Evolutionary conservation across 2,113 vertebrate genomes (phyloP), one percentile per base, ranked within the genome.

Genomic region (Anolis carolinensis): DNA sequence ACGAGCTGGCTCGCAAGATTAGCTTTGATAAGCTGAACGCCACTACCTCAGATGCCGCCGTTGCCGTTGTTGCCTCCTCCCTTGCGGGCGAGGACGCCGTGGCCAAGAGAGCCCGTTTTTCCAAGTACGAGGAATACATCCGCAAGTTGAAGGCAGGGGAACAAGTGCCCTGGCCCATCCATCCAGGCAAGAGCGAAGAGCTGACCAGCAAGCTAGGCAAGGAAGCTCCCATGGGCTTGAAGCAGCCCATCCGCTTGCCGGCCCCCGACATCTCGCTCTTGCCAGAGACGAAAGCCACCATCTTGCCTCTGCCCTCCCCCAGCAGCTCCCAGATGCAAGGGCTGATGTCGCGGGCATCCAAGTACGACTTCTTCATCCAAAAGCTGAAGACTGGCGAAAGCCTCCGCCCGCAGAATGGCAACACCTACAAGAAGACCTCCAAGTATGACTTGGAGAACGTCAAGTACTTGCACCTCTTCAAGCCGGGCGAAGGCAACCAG

Each of bases 121-220:
- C 99, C 94, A 99, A 99, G 93, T 99, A 99, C 0, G 99, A 99
- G 96, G 98, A 99, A 92, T 99, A 99, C 93, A 99, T 99, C 93
- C 98, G 99, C 91, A 99, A 98, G 91, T 96, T 99, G 79, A 99
- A 99, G 90, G 98, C 98, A 0, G 98, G 98, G 1, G 99, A 99
- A 94, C 96, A 98, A 84, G 96, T 98, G 16, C 97, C 98, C 23
- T 98, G 98, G 98, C 97, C 98, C 72, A 89, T 97, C 82, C 98
- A 97, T 30, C 82, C 96, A 81, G 91, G 95, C 87, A 99, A 98
- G 90, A 93, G 96, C 0, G 98, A 99, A 63, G 97, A 98, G 90
- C 36, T 98, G 85, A 95, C 95, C 44, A 91, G 96, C 95, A 98
- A 98, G 95, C 95, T 97, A 85, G 97, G 97, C 32, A 98, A 97